Evolutionary conservation across 1,140 invertebrate species (phyloP), one percentile per base, ranked within the genome.

Genomic region (Apis cerana): DNA sequence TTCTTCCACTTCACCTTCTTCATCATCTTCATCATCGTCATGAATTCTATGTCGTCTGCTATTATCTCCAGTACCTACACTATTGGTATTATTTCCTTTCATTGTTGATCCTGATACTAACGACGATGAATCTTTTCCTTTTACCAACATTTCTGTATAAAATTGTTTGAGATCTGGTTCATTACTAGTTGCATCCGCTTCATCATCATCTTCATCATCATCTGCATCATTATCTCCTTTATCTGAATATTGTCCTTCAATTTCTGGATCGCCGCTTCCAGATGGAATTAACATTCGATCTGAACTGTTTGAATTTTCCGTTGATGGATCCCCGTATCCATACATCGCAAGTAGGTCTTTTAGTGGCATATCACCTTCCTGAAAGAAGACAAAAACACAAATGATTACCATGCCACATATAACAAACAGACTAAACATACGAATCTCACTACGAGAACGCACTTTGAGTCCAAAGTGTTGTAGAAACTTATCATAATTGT

Each of bases 291-390:
- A 77, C 80, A 92, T 88, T 64, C 84, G 89, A 84, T 93, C 92
- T 10, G 91, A 92, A 90, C 91, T 91, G 68, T 93, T 92, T 8
- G 92, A 92, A 80, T 93, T 93, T 58, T 93, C 92, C 43, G 91
- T 90, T 9, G 89, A 91, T 9, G 92, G 89, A 85, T 93, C 91
- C 83, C 94, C 95, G 94, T 96, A 97, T 84, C 97, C 97, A 94
- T 98, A 99, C 93, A 98, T 96, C 15, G 97, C 97, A 85, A 99
- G 94, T 70, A 99, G 94, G 92, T 98, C 97, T 90, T 99, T 98
- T 85, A 99, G 95, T 83, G 98, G 98, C 97, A 99, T 99, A 94
- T 99, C 97, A 92, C 96, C 96, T 92, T 96, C 96, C 95, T 95
- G 67, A 86, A 86, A 89, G 61, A 65, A 85, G 65, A 89, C 80